Evolutionary conservation across 2,888 invertebrate species (phyloP).

Genomic region (Drosophila lutescens): DNA sequence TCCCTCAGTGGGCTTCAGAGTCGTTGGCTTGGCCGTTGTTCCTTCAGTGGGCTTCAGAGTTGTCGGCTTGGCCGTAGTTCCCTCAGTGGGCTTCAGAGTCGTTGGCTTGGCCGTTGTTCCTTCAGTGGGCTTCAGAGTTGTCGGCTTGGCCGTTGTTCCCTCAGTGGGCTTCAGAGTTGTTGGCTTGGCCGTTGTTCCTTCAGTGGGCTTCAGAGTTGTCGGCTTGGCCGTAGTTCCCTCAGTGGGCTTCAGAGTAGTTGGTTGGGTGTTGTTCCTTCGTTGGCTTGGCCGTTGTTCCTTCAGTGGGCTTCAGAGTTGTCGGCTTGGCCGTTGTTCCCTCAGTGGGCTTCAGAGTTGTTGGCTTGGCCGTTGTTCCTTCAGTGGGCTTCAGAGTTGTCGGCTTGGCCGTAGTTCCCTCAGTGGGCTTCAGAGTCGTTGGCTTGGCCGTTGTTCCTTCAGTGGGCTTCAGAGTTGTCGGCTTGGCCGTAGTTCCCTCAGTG

Average conservation of each 20-base stretch:
- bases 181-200: neutral
- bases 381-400: slow-evolving; percentile 4
- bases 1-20: slow-evolving; percentile 4
- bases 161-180: slow-evolving; percentile 1
- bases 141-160: neutral
- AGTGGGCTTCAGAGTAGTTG: neutral
- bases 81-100: neutral
- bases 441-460: neutral
- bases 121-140: slow-evolving; percentile 4
- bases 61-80: neutral
- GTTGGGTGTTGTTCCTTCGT: no score
- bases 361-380: neutral
- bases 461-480: slow-evolving; percentile 2
- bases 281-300: neutral
- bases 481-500: neutral
- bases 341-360: neutral
- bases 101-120: neutral
- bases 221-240: neutral
- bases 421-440: neutral
- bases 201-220: neutral
- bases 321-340: neutral
- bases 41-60: slow-evolving; percentile 1
- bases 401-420: neutral
- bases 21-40: neutral
- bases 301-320: slow-evolving; percentile 5